Evolutionary conservation across 2,888 invertebrate genomes (phyloP).

Genomic region (Drosophila borborema): DNA sequence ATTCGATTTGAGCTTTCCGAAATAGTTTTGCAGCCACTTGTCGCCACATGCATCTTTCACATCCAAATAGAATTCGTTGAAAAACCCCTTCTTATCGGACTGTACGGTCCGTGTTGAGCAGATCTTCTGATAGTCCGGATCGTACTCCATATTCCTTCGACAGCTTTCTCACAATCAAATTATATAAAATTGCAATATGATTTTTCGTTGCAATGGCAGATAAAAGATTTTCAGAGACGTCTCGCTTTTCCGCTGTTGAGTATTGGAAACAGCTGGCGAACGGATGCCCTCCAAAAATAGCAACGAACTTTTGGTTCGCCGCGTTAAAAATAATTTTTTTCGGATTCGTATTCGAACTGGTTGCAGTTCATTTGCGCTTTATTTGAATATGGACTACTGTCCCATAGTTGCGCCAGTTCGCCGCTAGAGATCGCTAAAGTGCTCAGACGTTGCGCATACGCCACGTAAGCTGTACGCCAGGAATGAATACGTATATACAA

Average conservation of each 20-base stretch:
- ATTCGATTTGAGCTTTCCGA: constrained; percentile 87
- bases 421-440: constrained; percentile 36
- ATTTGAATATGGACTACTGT: constrained; percentile 12
- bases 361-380: constrained; percentile 24
- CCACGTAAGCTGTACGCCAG: neutral
- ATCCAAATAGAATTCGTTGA: constrained; percentile 88
- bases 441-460: constrained; percentile 35
- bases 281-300: constrained; percentile 71
- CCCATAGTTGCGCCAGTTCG: constrained; percentile 15
- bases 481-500: constrained; percentile 2
- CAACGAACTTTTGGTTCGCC: constrained; percentile 50
- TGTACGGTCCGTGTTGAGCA: constrained; percentile 92
- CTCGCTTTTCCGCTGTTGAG: constrained; percentile 52
- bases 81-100: constrained; percentile 91
- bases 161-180: constrained; percentile 28
- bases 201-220: constrained; percentile 32
- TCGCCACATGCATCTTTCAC: constrained; percentile 85
- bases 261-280: constrained; percentile 69
- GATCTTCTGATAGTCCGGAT: constrained; percentile 87
- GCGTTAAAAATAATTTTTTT: constrained; percentile 67
- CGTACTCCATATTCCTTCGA: constrained; percentile 61
- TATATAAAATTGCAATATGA: constrained; percentile 59
- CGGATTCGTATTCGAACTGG: constrained; percentile 34
- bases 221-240: constrained; percentile 27
- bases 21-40: constrained; percentile 88